Evolutionary conservation across 2,797 vertebrate genomes (phyloP).

Genomic region (Delichon dasypus): DNA sequence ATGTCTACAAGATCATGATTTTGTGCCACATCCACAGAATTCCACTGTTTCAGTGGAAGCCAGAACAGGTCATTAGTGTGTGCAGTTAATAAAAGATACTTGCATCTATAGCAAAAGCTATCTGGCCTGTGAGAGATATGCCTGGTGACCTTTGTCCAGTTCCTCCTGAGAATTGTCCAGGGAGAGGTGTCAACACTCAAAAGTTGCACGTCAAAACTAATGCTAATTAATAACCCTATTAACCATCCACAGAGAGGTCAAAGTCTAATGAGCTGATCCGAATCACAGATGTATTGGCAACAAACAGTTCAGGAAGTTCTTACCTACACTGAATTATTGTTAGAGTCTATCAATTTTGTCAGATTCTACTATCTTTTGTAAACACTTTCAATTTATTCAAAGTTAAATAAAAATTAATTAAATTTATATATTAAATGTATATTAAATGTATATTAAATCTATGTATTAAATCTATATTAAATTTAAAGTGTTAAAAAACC

Average conservation of each 20-base stretch:
- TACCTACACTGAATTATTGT: neutral
- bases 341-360: neutral
- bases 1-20: neutral
- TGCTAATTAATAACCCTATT: conserved; percentile 41
- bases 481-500: neutral
- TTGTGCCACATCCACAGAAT: neutral
- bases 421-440: neutral
- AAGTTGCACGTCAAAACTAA: neutral
- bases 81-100: neutral
- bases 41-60: neutral
- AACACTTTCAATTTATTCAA: neutral
- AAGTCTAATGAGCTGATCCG: conserved; percentile 21
- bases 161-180: neutral
- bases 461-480: neutral
- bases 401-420: neutral
- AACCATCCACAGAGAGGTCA: conserved; percentile 1
- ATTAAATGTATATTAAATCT: no score
- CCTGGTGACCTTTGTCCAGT: neutral
- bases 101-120: neutral
- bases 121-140: neutral
- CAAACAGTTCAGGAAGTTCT: neutral
- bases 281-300: neutral
- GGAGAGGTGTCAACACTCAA: neutral
- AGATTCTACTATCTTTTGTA: neutral
- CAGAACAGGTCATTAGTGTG: neutral